Evolutionary conservation across 1,140 invertebrate species (phyloP), one percentile per base, ranked within the genome.

Genomic region (Portunus trituberculatus): DNA sequence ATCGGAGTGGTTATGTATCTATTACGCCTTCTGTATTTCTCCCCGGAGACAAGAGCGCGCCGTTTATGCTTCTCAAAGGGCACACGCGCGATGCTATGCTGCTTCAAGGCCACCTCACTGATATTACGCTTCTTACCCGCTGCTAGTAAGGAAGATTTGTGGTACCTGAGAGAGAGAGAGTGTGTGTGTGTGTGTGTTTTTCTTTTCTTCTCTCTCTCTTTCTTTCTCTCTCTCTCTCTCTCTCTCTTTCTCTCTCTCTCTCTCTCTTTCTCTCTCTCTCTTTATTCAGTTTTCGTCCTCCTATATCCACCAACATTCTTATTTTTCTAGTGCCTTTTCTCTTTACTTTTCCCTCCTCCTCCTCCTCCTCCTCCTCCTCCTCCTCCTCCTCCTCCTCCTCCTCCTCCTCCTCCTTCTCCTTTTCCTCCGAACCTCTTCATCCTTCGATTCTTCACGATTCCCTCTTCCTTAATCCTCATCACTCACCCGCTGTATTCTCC

Each of bases 61-160:
- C 87, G 87, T 89, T 89, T 59, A 59, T 59, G 52, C 52, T 59
- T 10, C 52, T 59, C 12, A 2, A 59, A 12, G 52, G 52, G 52
- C 52, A 20, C 12, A 2, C 3, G 52, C 20, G 52, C 52, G 52
- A 59, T 59, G 12, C 52, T 89, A 89, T 89, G 87, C 87, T 32
- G 45, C 87, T 89, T 89, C 87, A 89, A 89, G 87, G 87, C 45
- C 87, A 32, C 87, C 87, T 6, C 45, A 45, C 45, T 32, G 87
- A 89, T 46, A 31, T 46, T 89, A 89, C 87, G 87, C 87, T 89
- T 89, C 87, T 89, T 89, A 39, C 87, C 29, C 45, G 87, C 45
- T 32, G 87, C 87, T 32, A 89, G 87, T 89, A 89, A 89, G 45
- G 87, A 39, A 89, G 87, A 89, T 89, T 89, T 89, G 87, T 89